phyloP scores from a whole-genome alignment of 2,113 vertebrate genomes.

The Percopsis transmontana region DNA sequence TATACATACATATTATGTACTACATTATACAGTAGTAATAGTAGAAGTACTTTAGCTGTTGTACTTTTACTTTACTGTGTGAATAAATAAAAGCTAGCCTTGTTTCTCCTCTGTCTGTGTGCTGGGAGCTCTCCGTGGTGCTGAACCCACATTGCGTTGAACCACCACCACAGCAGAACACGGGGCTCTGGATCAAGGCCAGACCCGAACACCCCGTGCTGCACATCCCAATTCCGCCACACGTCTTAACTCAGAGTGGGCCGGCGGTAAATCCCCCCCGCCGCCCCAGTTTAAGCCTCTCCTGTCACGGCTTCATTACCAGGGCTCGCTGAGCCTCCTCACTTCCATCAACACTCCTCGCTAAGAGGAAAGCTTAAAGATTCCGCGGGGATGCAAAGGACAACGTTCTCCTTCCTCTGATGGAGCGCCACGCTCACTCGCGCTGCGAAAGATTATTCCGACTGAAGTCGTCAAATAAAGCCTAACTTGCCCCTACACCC shows the following conservation, averaged over 20 bases:
- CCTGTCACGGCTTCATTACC: slow-evolving; percentile 32
- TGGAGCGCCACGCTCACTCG: slow-evolving; percentile 3
- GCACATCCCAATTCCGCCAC: slow-evolving; percentile 37
- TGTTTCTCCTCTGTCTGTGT: too few species aligned
- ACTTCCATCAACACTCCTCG: slow-evolving; percentile 38
- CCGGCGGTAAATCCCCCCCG: slow-evolving; percentile 18
- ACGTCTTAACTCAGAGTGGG: slow-evolving; percentile 41
- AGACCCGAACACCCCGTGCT: slow-evolving; percentile 16
- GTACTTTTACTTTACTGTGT: too few species aligned
- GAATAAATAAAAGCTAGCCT: too few species aligned
- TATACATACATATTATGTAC: slow-evolving; percentile 32
- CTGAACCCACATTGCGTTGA: too few species aligned
- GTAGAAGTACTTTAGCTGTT: too few species aligned
- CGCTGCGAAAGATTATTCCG: neutral
- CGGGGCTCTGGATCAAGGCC: slow-evolving; percentile 46
- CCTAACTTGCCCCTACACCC: too few species aligned
- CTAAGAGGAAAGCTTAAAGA: slow-evolving; percentile 21
- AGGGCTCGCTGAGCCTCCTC: slow-evolving; percentile 44
- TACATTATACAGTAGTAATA: too few species aligned
- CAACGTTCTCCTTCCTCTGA: slow-evolving; percentile 41
- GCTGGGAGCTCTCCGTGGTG: slow-evolving; percentile 22
- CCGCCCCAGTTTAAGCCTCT: slow-evolving; percentile 28
- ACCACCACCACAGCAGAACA: too few species aligned
- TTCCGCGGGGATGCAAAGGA: slow-evolving; percentile 38
- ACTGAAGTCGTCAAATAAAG: too few species aligned